Evolutionary conservation across 1,140 invertebrate genomes (phyloP).

Genomic region (Anoplolepis gracilipes): DNA sequence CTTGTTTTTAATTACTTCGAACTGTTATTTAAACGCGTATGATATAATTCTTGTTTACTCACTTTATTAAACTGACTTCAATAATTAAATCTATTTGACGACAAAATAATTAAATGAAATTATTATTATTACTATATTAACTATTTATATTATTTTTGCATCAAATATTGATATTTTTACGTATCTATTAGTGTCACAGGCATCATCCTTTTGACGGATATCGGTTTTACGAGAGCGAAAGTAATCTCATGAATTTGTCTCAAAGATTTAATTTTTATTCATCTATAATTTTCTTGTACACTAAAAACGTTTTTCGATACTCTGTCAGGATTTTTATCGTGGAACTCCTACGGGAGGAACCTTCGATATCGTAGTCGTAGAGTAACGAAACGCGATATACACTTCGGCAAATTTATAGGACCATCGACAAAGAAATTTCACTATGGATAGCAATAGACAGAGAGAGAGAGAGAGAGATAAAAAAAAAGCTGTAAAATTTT

Average conservation of each 20-base stretch:
- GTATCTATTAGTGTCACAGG: neutral
- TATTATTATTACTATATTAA: neutral
- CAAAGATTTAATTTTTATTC: constrained; percentile 17
- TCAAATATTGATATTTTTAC: neutral
- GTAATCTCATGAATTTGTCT: constrained; percentile 4
- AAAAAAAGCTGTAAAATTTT: neutral
- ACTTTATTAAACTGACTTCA: neutral
- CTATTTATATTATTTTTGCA: neutral
- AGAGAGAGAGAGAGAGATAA: neutral
- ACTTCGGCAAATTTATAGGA: constrained; percentile 28
- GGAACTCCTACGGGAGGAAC: neutral
- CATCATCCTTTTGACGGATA: neutral
- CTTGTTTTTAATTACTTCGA: neutral
- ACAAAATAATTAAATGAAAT: neutral
- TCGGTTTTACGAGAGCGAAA: neutral
- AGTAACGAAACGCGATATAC: constrained; percentile 18
- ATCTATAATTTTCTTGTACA: constrained; percentile 1
- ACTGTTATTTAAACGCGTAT: neutral
- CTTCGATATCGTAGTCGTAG: neutral
- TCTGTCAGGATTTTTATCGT: neutral
- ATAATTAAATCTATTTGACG: neutral
- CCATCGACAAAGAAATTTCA: neutral
- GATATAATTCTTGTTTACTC: neutral
- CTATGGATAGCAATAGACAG: neutral
- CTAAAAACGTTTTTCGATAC: constrained; percentile 1